phyloP scores from a whole-genome alignment of 2,113 vertebrate genomes.

The Xenopus laevis region DNA sequence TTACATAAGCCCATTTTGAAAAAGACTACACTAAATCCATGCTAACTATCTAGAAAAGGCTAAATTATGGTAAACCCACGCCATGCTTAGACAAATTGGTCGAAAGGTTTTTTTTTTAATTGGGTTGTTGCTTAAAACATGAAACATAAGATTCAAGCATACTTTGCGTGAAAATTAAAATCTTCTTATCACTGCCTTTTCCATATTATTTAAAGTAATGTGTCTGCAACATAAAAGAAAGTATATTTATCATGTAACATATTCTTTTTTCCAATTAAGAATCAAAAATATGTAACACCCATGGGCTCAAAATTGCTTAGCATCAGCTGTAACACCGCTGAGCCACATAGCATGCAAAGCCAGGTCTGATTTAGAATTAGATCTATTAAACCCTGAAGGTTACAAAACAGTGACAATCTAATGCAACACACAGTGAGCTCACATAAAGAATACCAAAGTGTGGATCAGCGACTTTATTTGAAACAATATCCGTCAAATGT shows the following conservation, averaged over 20 bases:
- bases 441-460: constrained; percentile 24
- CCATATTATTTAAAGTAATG: constrained; percentile 5
- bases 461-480: constrained; percentile 38
- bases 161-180: constrained; percentile 26
- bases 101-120: no score
- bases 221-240: constrained; percentile 18
- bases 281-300: constrained; percentile 34
- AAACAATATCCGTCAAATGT: constrained; percentile 14
- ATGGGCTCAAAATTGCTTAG: constrained; percentile 26
- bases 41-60: no score
- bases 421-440: constrained; percentile 8
- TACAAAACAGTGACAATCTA: constrained; percentile 23
- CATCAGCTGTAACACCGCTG: not conserved
- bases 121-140: no score
- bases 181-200: constrained; percentile 16
- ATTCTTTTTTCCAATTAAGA: not conserved
- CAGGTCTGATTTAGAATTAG: constrained; percentile 36
- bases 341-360: constrained; percentile 30
- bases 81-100: no score
- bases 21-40: no score
- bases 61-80: no score
- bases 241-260: constrained; percentile 17
- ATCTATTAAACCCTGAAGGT: constrained; percentile 30
- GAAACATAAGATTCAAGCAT: no score
- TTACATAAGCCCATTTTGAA: no score